phyloP scores from a whole-genome alignment of 2,797 vertebrate genomes.

The Sebastes hubbsi region DNA sequence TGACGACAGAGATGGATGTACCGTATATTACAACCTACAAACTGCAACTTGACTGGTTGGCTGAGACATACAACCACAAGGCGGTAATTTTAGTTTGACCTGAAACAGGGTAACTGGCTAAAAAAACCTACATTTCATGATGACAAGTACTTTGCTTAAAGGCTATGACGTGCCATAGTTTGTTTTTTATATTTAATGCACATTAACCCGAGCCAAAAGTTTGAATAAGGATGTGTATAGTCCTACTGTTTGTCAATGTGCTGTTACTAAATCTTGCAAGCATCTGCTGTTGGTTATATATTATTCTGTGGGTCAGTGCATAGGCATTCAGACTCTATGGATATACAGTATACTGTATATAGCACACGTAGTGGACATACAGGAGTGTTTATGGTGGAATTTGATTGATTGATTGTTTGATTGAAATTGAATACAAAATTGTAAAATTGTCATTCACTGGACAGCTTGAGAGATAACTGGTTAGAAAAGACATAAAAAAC shows the following conservation, averaged over 20 bases:
- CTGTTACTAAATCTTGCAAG: not conserved
- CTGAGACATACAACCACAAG: no score
- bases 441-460: not conserved
- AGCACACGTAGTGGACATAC: not conserved
- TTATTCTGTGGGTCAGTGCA: not conserved
- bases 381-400: not conserved
- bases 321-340: not conserved
- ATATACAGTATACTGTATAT: not conserved
- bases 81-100: no score
- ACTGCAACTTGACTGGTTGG: no score
- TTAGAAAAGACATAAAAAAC: not conserved
- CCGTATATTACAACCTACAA: fast-evolving
- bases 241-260: not conserved
- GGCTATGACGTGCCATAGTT: not conserved
- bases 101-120: not conserved
- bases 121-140: not conserved
- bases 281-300: not conserved
- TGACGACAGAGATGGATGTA: fast-evolving
- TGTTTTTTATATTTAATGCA: not conserved
- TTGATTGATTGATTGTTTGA: not conserved
- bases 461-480: not conserved
- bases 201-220: not conserved
- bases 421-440: not conserved
- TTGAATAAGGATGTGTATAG: not conserved
- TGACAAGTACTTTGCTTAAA: not conserved